Base-by-base conservation (phyloP, 2,888 invertebrate genomes). In the Cacoxenus indagator region DNA sequence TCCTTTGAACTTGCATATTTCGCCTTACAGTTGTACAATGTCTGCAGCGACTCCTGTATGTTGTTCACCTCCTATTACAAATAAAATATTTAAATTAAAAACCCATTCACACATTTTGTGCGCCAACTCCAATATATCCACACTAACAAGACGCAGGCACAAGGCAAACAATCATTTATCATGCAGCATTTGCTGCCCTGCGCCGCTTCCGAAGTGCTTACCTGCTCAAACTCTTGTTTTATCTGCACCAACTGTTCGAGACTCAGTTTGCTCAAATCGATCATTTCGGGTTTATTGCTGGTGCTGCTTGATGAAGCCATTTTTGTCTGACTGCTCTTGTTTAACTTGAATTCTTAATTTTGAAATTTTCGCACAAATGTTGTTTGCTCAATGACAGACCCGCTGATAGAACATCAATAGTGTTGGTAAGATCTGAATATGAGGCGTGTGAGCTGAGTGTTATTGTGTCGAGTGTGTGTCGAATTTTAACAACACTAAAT, bases 1-100 rank as follows among this genome's bases (percentile, higher is more conserved):
- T 95, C 95, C 64, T 94, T 94, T 0, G 97, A 97, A 83, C 95
- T 95, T 69, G 93, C 92, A 89, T 96, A 98, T 89, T 97, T 97
- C 37, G 91, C 91, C 88, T 97, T 96, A 6, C 96, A 97, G 83
- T 95, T 91, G 89, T 97, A 96, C 68, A 98, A 89, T 24, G 95
- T 95, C 84, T 94, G 93, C 75, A 97, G 88, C 0, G 98, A 98
- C 75, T 96, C 96, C 90, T 95, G 95, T 87, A 97, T 96, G 59
- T 97, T 92, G 78, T 91, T 91, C 70, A 98, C 90, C 88, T 98
- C 98, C 94, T 94, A 84, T 69, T 14, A 66, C 31, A 29, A 65
- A 67, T 26, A 64, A 1, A n/a, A 37, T 55, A 67, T 61, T 2
- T 6, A 2, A 54, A 67, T 48, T 65, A 67, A 70, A 48, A 37